phyloP scores from a whole-genome alignment of 2,888 invertebrate species.

The Dexiosoma caninum region DNA sequence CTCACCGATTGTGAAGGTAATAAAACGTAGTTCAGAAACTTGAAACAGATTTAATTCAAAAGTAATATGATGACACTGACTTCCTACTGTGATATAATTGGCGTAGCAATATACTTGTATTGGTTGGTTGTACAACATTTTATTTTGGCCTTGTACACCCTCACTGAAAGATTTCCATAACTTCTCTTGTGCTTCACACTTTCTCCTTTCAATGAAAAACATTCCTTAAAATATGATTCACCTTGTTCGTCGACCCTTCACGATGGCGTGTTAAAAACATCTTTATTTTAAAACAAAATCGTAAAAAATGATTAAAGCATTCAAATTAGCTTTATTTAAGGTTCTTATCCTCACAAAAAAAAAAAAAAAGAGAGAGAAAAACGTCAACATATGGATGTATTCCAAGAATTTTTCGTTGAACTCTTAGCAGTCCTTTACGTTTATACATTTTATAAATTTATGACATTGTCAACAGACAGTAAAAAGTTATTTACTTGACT shows the following conservation, averaged over 20 bases:
- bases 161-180: too few relatives aligned
- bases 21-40: too few relatives aligned
- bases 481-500: slow-evolving; percentile 62
- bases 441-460: slow-evolving; percentile 50
- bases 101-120: too few relatives aligned
- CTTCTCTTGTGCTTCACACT: too few relatives aligned
- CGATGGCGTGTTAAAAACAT: slow-evolving; percentile 39
- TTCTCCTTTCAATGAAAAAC: background rate
- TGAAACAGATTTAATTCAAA: too few relatives aligned
- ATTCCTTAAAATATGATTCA: slow-evolving; percentile 24
- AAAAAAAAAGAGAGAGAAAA: background rate
- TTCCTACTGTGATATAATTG: too few relatives aligned
- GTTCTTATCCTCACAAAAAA: slow-evolving; percentile 33
- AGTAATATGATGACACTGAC: too few relatives aligned
- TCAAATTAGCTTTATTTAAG: slow-evolving; percentile 37
- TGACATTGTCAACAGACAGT: slow-evolving; percentile 63
- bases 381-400: background rate
- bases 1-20: too few relatives aligned
- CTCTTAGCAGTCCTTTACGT: slow-evolving; percentile 1
- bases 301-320: slow-evolving; percentile 38
- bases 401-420: slow-evolving; percentile 10
- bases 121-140: too few relatives aligned
- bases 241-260: background rate
- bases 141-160: too few relatives aligned
- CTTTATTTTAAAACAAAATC: slow-evolving; percentile 28